Conservation (phyloP, 2,888 invertebrate species). For the Napeogenes sylphis region DNA sequence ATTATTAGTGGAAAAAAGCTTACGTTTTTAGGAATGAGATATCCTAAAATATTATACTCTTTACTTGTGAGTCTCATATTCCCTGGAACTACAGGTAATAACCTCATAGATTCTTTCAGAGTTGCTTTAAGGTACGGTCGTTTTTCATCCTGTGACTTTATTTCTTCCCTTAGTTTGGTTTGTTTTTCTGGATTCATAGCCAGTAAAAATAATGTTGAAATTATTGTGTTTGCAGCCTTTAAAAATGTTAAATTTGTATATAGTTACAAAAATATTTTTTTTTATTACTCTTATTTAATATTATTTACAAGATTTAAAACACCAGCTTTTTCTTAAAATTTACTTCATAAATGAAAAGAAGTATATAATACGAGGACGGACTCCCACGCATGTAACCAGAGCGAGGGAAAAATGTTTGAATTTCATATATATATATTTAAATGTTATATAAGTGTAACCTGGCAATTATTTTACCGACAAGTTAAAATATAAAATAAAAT, state of each 20-base stretch:
- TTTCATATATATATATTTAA: no score
- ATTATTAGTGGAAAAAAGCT: conserved; percentile 33
- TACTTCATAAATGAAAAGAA: no score
- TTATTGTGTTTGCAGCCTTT: conserved; percentile 77
- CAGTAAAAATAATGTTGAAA: conserved; percentile 77
- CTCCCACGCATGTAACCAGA: no score
- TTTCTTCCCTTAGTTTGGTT: conserved; percentile 77
- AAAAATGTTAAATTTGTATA: conserved; percentile 22
- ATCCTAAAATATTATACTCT: conserved; percentile 79
- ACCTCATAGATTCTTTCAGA: conserved; percentile 82
- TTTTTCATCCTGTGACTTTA: conserved; percentile 48
- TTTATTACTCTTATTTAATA: neutral
- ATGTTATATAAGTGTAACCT: no score
- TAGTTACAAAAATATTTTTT: no score
- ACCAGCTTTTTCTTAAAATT: no score
- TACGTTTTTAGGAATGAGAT: conserved; percentile 79
- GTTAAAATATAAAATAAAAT: no score
- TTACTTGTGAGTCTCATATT: conserved; percentile 72
- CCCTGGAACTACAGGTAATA: conserved; percentile 79
- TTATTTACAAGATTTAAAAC: neutral
- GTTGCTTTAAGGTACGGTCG: conserved; percentile 82
- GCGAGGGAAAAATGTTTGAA: no score
- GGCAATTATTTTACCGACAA: no score
- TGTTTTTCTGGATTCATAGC: conserved; percentile 81
- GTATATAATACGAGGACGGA: no score